Base-by-base conservation (phyloP, 2,113 vertebrate species). In the Climacteris rufus region DNA sequence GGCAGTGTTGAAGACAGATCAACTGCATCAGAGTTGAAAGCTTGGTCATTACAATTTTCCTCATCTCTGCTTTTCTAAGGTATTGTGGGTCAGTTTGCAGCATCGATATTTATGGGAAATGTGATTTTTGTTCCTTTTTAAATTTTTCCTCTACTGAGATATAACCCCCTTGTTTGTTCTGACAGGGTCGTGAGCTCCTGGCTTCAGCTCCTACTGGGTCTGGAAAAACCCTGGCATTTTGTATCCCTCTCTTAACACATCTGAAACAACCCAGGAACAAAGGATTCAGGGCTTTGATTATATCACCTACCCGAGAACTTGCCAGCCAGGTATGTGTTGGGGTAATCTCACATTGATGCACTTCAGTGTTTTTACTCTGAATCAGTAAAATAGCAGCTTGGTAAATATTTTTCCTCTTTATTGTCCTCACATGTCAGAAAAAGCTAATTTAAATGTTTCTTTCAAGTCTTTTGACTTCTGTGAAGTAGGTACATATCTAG, bases 121-220 rank as follows among this genome's bases (percentile, higher is more conserved):
- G 20, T 31, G 15, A 5, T 28, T 50, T 28, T n/a, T 49, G 8
- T 18, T 42, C 6, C 6, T 16, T 44, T 54, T 11, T n/a, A n/a
- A n/a, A n/a, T n/a, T 42, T 24, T 6, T 1, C 6, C 20, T 45
- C 13, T 13, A 1, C 7, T 49, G 30, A 59, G 79, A 37, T 53
- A 5, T 1, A 68, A 53, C 3, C 31, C 57, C 16, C 15, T 56
- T 71, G 10, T 66, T 84, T 91, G 92, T 79, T 28, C 28, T 83
- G 59, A 64, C 89, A 99, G 99, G 94, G 98, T 88, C 98, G 99
- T 15, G 99, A 99, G 92, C 98, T 99, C 45, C 97, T 99, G 90
- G 99, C 99, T n/a, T 99, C 99, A 71, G 99, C 99, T 91, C 99
- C 99, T 76, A 99, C 99, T 2, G 99, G 99, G 54, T 99, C 99